Conservation (phyloP, 1,140 invertebrate species). For the Lysiphlebus fabarum region DNA sequence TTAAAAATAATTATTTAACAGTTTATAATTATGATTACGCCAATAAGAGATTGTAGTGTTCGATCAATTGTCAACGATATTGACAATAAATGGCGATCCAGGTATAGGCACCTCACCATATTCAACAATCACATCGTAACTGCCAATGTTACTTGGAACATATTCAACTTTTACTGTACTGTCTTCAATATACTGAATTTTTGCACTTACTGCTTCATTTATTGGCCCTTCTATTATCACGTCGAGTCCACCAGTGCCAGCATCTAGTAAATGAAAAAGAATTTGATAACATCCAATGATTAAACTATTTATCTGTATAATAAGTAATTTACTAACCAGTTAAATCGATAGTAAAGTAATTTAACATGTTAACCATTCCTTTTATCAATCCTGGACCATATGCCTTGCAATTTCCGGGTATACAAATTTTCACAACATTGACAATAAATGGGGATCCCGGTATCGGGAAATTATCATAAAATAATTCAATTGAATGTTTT, state of each 20-base stretch:
- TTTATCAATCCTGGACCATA: slow-evolving; percentile 81
- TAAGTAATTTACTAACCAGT: slow-evolving; percentile 58
- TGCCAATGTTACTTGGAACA: slow-evolving; percentile 69
- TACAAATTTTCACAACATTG: slow-evolving; percentile 74
- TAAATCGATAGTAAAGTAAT: slow-evolving; percentile 86
- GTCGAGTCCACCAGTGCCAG: slow-evolving; percentile 80
- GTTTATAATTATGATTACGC: too few relatives aligned
- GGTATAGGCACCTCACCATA: slow-evolving; percentile 78
- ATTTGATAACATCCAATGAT: background rate
- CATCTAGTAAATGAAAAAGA: slow-evolving; percentile 57
- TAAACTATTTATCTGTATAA: background rate
- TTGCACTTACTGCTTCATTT: slow-evolving; percentile 68
- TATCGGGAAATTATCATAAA: slow-evolving; percentile 79
- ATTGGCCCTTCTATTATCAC: slow-evolving; percentile 79
- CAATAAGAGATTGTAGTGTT: too few relatives aligned
- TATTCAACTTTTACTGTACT: slow-evolving; percentile 79
- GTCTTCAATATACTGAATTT: slow-evolving; percentile 76
- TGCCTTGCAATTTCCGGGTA: slow-evolving; percentile 76
- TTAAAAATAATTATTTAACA: too few relatives aligned
- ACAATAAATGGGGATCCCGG: slow-evolving; percentile 81
- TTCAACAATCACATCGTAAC: slow-evolving; percentile 76
- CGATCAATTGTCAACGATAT: too few relatives aligned
- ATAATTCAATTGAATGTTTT: slow-evolving; percentile 75
- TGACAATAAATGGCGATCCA: slow-evolving; percentile 32
- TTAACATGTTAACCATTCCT: slow-evolving; percentile 74